A percentile compares a stretch with the other conserved stretches of the same genome.
Evolutionary conservation across 2,797 vertebrate genomes (phyloP).

Genomic region (Falco cherrug): DNA sequence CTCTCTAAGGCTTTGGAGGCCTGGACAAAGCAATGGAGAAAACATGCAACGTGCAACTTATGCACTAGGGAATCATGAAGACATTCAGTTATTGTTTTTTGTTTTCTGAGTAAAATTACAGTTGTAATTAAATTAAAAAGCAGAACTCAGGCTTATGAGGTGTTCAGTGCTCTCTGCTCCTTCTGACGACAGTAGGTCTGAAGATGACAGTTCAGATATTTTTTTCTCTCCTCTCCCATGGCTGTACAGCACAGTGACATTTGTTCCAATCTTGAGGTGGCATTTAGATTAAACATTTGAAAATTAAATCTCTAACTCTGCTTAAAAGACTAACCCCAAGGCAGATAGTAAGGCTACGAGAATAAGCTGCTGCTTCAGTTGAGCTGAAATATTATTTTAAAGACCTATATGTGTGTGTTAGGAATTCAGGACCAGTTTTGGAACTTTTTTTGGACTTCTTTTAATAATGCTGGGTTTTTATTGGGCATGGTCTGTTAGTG

Average conservation of each 20-base stretch:
- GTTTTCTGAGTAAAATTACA: constrained; percentile 30
- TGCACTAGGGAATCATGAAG: constrained; percentile 51
- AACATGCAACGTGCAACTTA: constrained; percentile 37
- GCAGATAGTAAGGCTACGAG: neutral
- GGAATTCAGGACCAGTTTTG: neutral
- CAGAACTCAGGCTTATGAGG: neutral
- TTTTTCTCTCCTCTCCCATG: neutral
- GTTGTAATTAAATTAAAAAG: constrained; percentile 17
- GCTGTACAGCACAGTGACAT: neutral
- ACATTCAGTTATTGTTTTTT: constrained; percentile 46
- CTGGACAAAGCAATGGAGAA: constrained; percentile 49
- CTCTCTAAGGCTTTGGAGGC: constrained; percentile 52
- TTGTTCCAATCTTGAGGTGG: neutral
- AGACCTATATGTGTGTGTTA: neutral
- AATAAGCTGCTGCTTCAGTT: neutral
- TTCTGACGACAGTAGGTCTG: neutral
- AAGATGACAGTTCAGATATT: neutral
- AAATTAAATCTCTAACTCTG: neutral
- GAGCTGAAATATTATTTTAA: neutral
- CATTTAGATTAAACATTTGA: neutral
- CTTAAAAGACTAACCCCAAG: neutral
- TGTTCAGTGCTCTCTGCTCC: neutral
- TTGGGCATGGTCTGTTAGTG: neutral
- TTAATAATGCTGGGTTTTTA: neutral
- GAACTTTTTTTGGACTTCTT: neutral